Conservation (phyloP, 2,888 invertebrate species). For the Liopterus haemorrhoidalis region DNA sequence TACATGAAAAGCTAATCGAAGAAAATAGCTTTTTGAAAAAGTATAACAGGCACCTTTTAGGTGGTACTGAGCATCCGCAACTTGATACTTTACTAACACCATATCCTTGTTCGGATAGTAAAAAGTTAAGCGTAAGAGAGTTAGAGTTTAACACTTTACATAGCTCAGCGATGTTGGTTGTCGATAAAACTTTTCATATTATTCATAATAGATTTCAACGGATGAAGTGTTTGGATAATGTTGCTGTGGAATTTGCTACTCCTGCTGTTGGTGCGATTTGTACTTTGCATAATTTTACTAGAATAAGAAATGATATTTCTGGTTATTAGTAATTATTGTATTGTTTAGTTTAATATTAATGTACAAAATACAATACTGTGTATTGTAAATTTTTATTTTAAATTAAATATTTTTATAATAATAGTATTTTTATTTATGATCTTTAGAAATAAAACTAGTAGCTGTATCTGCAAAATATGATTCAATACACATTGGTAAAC, state of each 20-base stretch:
- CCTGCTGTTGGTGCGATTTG: conserved; percentile 30
- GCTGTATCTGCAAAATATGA: too few relatives aligned
- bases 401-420: too few relatives aligned
- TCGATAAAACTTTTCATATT: conserved; percentile 31
- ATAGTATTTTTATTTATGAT: too few relatives aligned
- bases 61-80: conserved; percentile 33
- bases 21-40: conserved; percentile 25
- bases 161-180: conserved; percentile 29
- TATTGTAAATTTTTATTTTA: too few relatives aligned
- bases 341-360: background rate
- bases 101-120: conserved; percentile 21
- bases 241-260: conserved; percentile 29
- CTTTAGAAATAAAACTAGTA: too few relatives aligned
- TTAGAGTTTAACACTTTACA: conserved; percentile 31
- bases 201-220: conserved; percentile 32
- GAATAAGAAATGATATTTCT: conserved; percentile 28
- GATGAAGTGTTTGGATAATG: conserved; percentile 28
- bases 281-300: conserved; percentile 34
- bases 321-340: conserved; percentile 25
- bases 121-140: conserved; percentile 13
- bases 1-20: conserved; percentile 25
- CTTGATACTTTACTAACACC: conserved; percentile 31
- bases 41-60: conserved; percentile 29
- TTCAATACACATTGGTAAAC: too few relatives aligned
- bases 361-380: conserved; percentile 1